A percentile compares a stretch with the other conserved stretches of the same genome.
Evolutionary conservation across 1,140 invertebrate genomes (phyloP).

Genomic region (Diabrotica virgifera): DNA sequence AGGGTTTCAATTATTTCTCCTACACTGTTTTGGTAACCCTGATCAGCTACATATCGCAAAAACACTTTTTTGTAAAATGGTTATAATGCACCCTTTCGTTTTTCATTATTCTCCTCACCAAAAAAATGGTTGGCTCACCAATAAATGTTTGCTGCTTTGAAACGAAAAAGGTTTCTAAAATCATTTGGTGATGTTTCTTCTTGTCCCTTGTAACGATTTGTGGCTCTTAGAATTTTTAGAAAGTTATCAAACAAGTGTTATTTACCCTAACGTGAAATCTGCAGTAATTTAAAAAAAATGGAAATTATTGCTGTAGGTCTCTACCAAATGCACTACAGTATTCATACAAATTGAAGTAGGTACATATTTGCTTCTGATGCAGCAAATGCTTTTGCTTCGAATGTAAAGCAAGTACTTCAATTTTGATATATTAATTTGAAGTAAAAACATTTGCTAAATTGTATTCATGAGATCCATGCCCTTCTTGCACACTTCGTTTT

Average conservation of each 20-base stretch:
- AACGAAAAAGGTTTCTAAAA: slow-evolving; percentile 1
- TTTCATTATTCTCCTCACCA: neutral
- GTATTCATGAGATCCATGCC: too few species aligned
- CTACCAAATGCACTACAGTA: neutral
- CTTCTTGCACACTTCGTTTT: too few species aligned
- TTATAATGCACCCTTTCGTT: too few species aligned
- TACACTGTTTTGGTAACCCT: too few species aligned
- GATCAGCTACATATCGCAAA: neutral
- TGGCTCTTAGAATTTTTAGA: neutral
- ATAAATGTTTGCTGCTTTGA: neutral
- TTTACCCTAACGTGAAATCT: neutral
- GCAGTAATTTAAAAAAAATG: neutral
- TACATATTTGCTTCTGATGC: too few species aligned
- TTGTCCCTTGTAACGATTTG: neutral
- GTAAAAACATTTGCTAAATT: too few species aligned
- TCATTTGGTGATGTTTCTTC: neutral
- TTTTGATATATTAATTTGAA: too few species aligned
- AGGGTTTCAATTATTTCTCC: neutral
- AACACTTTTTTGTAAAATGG: too few species aligned
- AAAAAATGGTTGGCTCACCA: neutral
- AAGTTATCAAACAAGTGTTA: neutral
- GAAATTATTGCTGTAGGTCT: neutral
- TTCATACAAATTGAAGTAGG: too few species aligned
- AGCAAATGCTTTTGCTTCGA: too few species aligned
- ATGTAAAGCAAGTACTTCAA: too few species aligned